These are phyloP conservation scores for Acleris cristana DNA, from an alignment of 2,888 invertebrate species.

Conservation along the genomic window DNA sequence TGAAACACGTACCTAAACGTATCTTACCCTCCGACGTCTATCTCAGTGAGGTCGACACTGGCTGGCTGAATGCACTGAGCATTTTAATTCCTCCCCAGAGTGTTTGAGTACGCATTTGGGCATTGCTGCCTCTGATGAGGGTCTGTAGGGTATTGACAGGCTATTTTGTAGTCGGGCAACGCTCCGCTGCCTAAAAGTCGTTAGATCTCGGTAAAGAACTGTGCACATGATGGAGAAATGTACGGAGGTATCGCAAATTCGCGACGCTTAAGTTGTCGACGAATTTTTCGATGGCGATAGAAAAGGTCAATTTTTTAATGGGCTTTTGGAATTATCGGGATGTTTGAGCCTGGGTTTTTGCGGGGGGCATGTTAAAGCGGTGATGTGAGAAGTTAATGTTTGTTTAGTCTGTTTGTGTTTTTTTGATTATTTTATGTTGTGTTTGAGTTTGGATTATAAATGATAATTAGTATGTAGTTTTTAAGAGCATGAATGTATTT, in stretches of 20 bases:
- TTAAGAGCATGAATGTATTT: no score
- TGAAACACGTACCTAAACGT: background rate
- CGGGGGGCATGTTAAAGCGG: no score
- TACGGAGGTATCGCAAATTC: background rate
- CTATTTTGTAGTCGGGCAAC: conserved; percentile 47
- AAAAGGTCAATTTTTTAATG: no score
- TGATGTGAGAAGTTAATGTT: no score
- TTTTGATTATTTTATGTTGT: no score
- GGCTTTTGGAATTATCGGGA: no score
- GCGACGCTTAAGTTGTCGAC: no score
- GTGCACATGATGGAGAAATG: conserved; percentile 9
- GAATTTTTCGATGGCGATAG: no score
- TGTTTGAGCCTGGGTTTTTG: no score
- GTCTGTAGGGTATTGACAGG: conserved; percentile 39
- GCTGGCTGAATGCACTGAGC: conserved; percentile 44
- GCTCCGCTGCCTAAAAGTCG: conserved; percentile 42
- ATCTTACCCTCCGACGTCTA: background rate
- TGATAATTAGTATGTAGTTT: no score
- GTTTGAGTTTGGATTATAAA: no score
- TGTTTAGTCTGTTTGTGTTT: no score
- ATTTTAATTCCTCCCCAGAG: conserved; percentile 45
- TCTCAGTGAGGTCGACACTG: background rate
- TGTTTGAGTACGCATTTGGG: conserved; percentile 13
- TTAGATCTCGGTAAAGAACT: conserved; percentile 39
- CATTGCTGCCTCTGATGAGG: conserved; percentile 45